These are phyloP conservation scores for Dermolepida albohirtum DNA, from an alignment of 2,888 invertebrate species.

Conservation along the genomic window DNA sequence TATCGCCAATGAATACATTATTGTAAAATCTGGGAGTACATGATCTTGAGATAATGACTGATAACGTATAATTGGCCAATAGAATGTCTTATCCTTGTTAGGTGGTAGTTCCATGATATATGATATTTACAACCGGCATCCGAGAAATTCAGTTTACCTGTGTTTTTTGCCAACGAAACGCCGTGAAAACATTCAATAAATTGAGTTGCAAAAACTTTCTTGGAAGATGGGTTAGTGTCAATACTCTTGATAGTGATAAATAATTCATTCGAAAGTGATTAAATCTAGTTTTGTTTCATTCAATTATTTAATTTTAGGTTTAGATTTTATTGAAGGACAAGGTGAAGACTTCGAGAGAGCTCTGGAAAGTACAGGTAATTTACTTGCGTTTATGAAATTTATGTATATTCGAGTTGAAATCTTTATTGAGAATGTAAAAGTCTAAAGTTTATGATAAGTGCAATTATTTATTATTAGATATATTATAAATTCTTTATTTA, in stretches of 20 bases:
- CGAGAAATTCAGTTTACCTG: slow-evolving; percentile 54
- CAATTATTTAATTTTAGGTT: slow-evolving; percentile 67
- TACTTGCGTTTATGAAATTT: too few relatives aligned
- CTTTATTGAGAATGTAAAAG: too few relatives aligned
- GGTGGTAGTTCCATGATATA: slow-evolving; percentile 55
- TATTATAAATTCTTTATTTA: too few relatives aligned
- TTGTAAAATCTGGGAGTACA: slow-evolving; percentile 46
- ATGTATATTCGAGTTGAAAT: too few relatives aligned
- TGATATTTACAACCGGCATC: slow-evolving; percentile 56
- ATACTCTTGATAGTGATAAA: slow-evolving; percentile 16
- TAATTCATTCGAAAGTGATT: slow-evolving; percentile 4
- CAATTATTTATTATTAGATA: too few relatives aligned
- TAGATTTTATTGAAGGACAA: slow-evolving; percentile 78
- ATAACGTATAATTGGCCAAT: slow-evolving; percentile 59
- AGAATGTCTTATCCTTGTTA: slow-evolving; percentile 56
- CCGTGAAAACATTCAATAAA: slow-evolving; percentile 44
- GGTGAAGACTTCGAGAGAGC: slow-evolving; percentile 81
- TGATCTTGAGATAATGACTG: slow-evolving; percentile 60
- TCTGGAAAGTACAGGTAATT: slow-evolving; percentile 76
- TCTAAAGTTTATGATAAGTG: too few relatives aligned
- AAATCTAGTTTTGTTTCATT: slow-evolving; percentile 45
- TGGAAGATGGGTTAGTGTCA: slow-evolving; percentile 50
- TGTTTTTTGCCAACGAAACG: slow-evolving; percentile 30
- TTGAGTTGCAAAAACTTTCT: slow-evolving; percentile 23
- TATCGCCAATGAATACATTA: neutral